Percentiles rank a stretch among this genome's conserved stretches.
Conservation (phyloP, 2,888 invertebrate genomes). For the Sylvicola fuscatus region DNA sequence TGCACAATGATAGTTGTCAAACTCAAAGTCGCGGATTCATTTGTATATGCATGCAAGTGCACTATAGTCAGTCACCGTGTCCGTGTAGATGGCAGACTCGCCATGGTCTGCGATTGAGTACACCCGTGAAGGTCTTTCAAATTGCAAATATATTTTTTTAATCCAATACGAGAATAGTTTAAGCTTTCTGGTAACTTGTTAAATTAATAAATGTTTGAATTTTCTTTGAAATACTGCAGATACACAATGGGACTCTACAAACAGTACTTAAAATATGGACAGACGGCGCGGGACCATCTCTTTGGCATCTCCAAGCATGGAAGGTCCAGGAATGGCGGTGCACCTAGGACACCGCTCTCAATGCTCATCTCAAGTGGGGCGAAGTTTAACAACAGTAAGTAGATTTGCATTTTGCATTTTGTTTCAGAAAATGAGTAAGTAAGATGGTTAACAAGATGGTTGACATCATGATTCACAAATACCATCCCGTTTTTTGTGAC, state of each 20-base stretch:
- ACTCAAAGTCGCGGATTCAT: no score
- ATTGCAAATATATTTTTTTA: no score
- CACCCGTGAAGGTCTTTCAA: no score
- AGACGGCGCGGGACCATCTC: conserved; percentile 46
- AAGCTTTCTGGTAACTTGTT: no score
- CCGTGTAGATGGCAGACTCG: no score
- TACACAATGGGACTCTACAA: conserved; percentile 44
- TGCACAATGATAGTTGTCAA: no score
- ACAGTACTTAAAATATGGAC: conserved; percentile 57
- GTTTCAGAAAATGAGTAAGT: not conserved
- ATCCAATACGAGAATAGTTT: no score
- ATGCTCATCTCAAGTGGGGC: conserved; percentile 65
- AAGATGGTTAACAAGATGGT: not conserved
- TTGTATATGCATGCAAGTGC: no score
- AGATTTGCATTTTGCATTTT: conserved; percentile 4
- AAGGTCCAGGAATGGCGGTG: conserved; percentile 26
- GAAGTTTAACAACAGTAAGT: conserved; percentile 58
- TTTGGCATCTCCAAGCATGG: conserved; percentile 31
- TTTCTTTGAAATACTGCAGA: not conserved
- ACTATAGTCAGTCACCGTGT: no score
- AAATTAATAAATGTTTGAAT: no score
- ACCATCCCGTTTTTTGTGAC: no score
- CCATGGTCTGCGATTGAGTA: no score
- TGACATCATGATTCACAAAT: not conserved
- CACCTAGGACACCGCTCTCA: conserved; percentile 47